Evolutionary conservation across 2,888 invertebrate species (phyloP), one percentile per base, ranked within the genome.

Genomic region (Serrognathus titanus): DNA sequence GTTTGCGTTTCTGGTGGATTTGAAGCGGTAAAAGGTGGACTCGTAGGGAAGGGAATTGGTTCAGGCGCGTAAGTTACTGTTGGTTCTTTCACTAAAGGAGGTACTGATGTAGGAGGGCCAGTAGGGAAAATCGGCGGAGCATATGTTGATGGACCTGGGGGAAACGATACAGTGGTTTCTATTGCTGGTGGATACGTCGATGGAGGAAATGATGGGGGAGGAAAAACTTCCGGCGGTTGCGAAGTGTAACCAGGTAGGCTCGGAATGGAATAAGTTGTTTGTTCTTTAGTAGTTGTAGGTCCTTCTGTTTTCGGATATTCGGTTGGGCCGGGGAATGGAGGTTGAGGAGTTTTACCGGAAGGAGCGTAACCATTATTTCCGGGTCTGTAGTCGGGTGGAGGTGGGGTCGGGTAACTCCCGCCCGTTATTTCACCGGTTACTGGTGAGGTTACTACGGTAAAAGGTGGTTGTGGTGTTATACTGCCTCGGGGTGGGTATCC

Each of bases 401-500:
- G 48, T 5, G 61, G 61, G 45, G 66, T 66, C 65, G 75, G 47
- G 60, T 70, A 58, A 51, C 63, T 1, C 63, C 71, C 60, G 65
- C 72, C 50, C 58, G 68, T 53, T 1, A 16, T 10, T 4, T 10
- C 43, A 4, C 43, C 43, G 63, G 31, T 31, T n/a, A 11, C 35
- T 5, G 48, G 48, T 1, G 31, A 36, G 9, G 48, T 48, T 8
- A 31, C 48, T 12, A 70, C 62, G 3, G 71, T 66, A 69, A 66
- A 79, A 48, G 72, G 75, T 55, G 69, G 76, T 63, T 64, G 76
- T 49, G 74, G 78, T 48, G 66, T 75, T 63, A 66, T 71, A 62
- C 58, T 64, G 24, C 75, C 77, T 11, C 74, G 63, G 41, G 75
- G 70, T 8, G 70, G 68, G 57, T 70, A 70, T 11, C 70, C 70